Percentiles rank a stretch among this genome's conserved stretches.
These are phyloP conservation scores for Nasalis larvatus DNA, from an alignment of 2,113 vertebrate genomes.

Conservation along the genomic window DNA sequence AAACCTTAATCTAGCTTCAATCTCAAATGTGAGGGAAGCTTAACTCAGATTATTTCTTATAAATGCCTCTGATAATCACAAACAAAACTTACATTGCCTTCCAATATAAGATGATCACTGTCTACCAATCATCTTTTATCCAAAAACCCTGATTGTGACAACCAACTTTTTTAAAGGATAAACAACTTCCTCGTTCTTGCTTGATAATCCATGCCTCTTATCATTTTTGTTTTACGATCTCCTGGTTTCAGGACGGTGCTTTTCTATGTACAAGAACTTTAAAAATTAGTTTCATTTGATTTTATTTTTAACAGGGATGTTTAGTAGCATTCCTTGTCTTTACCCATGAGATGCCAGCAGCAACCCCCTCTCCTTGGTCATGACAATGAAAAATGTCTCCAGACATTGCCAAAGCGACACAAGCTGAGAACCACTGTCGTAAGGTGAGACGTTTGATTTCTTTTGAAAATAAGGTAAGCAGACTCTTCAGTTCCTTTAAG, in stretches of 20 bases:
- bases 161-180: too few relatives aligned
- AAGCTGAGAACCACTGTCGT: not conserved
- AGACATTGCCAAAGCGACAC: not conserved
- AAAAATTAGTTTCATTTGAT: not conserved
- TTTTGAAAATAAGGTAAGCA: not conserved
- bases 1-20: not conserved
- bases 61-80: not conserved
- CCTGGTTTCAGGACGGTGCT: not conserved
- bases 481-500: not conserved
- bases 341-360: too few relatives aligned
- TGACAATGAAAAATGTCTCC: too few relatives aligned
- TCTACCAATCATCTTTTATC: too few relatives aligned
- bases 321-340: not conserved
- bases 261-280: not conserved
- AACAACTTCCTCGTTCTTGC: accelerated
- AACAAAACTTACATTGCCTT: not conserved
- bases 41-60: not conserved
- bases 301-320: not conserved
- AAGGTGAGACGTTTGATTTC: not conserved
- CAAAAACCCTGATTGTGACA: too few relatives aligned
- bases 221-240: not conserved
- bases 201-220: not conserved
- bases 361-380: not conserved
- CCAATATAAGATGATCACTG: not conserved
- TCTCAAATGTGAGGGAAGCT: not conserved